Evolutionary conservation across 2,113 vertebrate species (phyloP).

Genomic region (Gopherus evgoodei): DNA sequence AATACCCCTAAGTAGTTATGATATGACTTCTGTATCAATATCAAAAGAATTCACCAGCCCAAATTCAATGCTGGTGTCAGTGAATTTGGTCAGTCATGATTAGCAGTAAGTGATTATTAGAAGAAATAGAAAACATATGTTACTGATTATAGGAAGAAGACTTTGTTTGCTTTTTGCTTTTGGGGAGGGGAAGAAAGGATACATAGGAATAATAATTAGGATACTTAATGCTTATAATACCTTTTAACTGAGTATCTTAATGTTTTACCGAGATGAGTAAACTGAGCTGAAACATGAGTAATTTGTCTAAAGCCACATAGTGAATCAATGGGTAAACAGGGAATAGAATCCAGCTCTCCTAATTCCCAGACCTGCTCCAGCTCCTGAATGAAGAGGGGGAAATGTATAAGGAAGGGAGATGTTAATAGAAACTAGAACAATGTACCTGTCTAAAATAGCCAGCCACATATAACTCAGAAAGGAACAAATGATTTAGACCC

Average conservation of each 20-base stretch:
- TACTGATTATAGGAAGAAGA: not conserved
- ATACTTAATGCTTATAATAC: not conserved
- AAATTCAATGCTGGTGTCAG: fast-evolving
- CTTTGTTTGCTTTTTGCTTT: not conserved
- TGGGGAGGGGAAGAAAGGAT: not conserved
- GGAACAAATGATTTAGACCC: not conserved
- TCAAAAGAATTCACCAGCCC: not conserved
- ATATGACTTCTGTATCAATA: not conserved
- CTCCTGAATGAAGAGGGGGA: not conserved
- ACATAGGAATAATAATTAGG: not conserved
- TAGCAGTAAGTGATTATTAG: not conserved
- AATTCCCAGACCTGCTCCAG: fast-evolving
- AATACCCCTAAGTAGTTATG: not conserved
- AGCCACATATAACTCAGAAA: not conserved
- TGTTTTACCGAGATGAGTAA: not conserved
- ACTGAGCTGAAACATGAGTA: not conserved
- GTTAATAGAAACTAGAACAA: not conserved
- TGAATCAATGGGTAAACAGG: not conserved
- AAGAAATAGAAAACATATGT: not conserved
- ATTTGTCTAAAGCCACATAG: not conserved
- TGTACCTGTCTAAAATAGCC: not conserved
- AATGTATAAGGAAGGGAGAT: not conserved
- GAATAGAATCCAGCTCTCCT: not conserved
- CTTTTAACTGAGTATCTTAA: not conserved
- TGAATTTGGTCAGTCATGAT: not conserved